A percentile compares a stretch with the other conserved stretches of the same genome.
These are phyloP conservation scores for Pseudochirops cupreus DNA, from an alignment of 2,797 vertebrate species.

Conservation along the genomic window DNA sequence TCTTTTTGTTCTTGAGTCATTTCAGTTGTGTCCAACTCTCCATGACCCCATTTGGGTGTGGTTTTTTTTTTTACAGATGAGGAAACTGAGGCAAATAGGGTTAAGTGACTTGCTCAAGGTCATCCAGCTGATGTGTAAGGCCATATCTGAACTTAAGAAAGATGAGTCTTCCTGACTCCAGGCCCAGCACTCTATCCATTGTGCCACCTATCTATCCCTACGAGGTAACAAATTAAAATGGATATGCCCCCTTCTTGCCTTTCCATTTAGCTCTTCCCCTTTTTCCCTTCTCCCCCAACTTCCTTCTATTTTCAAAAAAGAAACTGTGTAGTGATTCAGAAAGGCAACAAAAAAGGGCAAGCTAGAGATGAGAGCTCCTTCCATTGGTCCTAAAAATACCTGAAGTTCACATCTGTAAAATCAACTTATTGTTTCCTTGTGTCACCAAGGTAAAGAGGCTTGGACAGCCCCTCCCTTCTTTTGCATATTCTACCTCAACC, in stretches of 20 bases:
- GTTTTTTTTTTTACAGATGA: neutral
- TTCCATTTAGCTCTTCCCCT: neutral
- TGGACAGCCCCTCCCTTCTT: neutral
- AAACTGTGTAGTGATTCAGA: neutral
- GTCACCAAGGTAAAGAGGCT: neutral
- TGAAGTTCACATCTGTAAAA: neutral
- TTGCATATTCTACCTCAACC: neutral
- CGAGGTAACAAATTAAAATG: neutral
- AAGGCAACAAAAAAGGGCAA: neutral
- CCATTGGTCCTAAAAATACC: no score
- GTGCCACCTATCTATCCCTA: neutral
- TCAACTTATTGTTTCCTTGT: neutral
- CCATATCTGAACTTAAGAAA: neutral
- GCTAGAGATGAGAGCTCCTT: neutral
- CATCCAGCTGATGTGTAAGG: neutral
- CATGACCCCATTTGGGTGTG: neutral
- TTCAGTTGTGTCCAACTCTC: neutral
- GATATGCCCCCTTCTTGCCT: neutral
- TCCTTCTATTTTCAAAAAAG: neutral
- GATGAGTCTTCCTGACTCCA: neutral
- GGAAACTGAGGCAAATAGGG: neutral
- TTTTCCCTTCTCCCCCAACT: neutral
- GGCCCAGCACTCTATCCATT: neutral
- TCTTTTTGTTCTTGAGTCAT: neutral
- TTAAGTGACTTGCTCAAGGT: neutral